Base-by-base conservation (phyloP, 53 echinoderm and acorn worm genomes). In the Paelopatides confundens region DNA sequence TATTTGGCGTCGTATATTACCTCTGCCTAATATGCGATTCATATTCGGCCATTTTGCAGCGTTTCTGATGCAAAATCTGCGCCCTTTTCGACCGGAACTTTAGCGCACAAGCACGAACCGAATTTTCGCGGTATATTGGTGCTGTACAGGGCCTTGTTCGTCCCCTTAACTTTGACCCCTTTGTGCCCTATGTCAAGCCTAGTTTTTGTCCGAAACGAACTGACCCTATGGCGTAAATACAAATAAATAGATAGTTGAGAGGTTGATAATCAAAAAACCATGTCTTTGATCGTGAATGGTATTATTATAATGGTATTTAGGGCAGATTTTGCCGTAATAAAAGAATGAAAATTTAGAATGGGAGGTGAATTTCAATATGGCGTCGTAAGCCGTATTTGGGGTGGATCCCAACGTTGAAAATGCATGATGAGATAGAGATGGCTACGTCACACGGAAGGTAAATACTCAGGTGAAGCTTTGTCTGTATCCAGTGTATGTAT, bases 91-190 rank as follows among this genome's bases (percentile, higher is more conserved):
- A 18, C n/a, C 6, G n/a, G 4, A 58, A 58, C 3, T 21, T 58
- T 58, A 58, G 58, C n/a, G 1, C 15, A 58, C 58, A 58, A 58
- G 58, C 24, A 18, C 65, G 63, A 83, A 83, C 84, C 39, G 47
- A 83, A 63, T 63, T 83, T 83, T 83, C 84, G 84, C 84, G 84
- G 84, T 63, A 83, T 65, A 34, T 64, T 65, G 63, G 84, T 63
- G 63, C 33, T 65, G 13, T 65, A 83, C 63, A 36, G 63, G 84
- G 84, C 84, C 84, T 40, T 63, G 84, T 83, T 83, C 37, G 84
- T 83, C 84, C 84, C 84, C 84, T 83, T 83, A 83, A 83, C 84
- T 83, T 83, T 83, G 84, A 83, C 84, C 84, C 79, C 84, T 83
- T 83, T 83, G 84, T 83, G 84, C 84, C 84, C 84, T 83, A 83